Base-by-base conservation (phyloP, 2,888 invertebrate genomes). In the Microdon myrmicae region DNA sequence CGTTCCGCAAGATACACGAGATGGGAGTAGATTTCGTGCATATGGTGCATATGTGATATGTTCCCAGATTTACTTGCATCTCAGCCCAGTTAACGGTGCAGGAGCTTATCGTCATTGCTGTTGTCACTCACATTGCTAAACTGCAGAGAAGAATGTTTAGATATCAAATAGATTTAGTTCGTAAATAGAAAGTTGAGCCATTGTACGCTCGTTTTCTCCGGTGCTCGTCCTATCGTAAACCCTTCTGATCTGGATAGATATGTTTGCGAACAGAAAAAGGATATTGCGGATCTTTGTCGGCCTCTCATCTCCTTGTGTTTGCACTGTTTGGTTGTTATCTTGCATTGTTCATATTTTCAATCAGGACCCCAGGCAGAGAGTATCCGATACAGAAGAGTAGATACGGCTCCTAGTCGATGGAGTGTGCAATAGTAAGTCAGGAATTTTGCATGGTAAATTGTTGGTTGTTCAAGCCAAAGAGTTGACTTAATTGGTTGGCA, bases 141-240 rank as follows among this genome's bases (percentile, higher is more conserved):
- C 43, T 38, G 48, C 43, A 38, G 34, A n/a, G n/a, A 61, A 61
- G 49, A 56, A 56, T 41, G 44, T 61, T 56, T 49, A 56, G 61
- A 61, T 61, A 61, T 56, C 59, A 66, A 67, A 67, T 54, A 60
- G 60, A 54, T 41, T 59, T 59, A 58, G 66, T 45, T 60, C 45
- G 31, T 48, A 60, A 60, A 55, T 35, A 55, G 41, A 54, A 34
- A 43, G 44, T 39, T 31, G 28, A 60, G 49, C 45, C 45, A 41
- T 25, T 43, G 28, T 54, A 32, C 43, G 23, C 25, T 44, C 37
- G 29, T 32, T 58, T 29, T 38, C 47, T 8, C 34, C 23, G 31
- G 4, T n/a, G 23, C 23, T n/a, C 6, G 7, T 23, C 7, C 23
- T n/a, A 23, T n/a, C 23, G 23, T n/a, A 6, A 23, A 6, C 17